Evolutionary conservation across 30 jellyfish, hydroid and myxozoan species (phyloP).

Genomic region (Aurelia sp.): DNA sequence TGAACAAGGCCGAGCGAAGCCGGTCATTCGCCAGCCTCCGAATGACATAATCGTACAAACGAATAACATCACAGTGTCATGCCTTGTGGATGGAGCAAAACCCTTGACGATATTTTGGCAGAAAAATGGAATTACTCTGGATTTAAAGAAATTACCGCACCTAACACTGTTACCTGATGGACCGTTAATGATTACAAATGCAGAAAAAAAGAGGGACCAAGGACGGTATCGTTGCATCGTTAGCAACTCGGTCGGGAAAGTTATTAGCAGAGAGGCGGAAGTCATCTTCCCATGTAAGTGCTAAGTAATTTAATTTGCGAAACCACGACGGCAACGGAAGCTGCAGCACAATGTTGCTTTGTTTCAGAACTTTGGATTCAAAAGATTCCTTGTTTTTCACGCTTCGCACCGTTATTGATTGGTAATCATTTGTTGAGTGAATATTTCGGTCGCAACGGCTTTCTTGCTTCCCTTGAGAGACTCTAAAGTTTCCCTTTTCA

Average conservation of each 20-base stretch:
- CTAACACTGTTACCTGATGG: conserved; percentile 85
- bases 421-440: too few species aligned
- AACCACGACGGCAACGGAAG: too few species aligned
- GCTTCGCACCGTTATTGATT: too few species aligned
- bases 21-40: conserved; percentile 88
- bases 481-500: too few species aligned
- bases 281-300: conserved; percentile 94
- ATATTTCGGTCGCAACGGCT: too few species aligned
- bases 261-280: conserved; percentile 81
- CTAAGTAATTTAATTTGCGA: too few species aligned
- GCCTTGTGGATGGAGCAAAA: conserved; percentile 79
- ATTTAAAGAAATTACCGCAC: conserved; percentile 45
- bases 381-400: too few species aligned
- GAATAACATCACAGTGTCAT: conserved; percentile 69
- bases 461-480: too few species aligned
- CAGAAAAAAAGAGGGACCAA: conserved; percentile 83
- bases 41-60: conserved; percentile 74
- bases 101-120: conserved; percentile 87
- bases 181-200: conserved; percentile 66
- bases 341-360: too few species aligned
- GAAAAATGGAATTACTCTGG: conserved; percentile 76
- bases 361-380: too few species aligned
- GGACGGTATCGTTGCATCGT: conserved; percentile 93
- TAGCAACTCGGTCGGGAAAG: conserved; percentile 86
- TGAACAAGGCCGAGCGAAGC: conserved; percentile 69